A percentile compares a stretch with the other conserved stretches of the same genome.
Evolutionary conservation across 2,797 vertebrate species (phyloP).

Genomic region (Tachyglossus aculeatus): DNA sequence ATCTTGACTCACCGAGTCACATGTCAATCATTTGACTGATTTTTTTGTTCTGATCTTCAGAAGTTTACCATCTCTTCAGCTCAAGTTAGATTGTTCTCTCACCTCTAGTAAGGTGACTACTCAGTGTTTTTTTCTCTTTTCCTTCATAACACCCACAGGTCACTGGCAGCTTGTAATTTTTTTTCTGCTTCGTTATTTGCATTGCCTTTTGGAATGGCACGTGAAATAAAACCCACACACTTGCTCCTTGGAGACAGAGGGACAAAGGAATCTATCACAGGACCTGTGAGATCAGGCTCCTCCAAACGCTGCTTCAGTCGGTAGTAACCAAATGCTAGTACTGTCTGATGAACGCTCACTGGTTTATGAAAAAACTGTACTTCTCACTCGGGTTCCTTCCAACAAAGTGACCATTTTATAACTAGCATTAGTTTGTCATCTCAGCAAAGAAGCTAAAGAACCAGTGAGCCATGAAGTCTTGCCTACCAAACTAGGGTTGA

Average conservation of each 20-base stretch:
- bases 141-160: neutral
- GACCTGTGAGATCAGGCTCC: accelerated
- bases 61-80: neutral
- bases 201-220: neutral
- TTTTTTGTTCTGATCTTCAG: too few species aligned
- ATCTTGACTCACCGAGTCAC: too few species aligned
- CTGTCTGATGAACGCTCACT: neutral
- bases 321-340: neutral
- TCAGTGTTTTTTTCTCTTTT: neutral
- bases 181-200: neutral
- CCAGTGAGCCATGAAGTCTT: neutral
- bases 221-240: constrained; percentile 11
- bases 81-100: neutral
- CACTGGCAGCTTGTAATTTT: neutral
- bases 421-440: neutral
- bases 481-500: neutral
- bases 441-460: neutral
- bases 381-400: neutral
- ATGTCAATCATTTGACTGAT: too few species aligned
- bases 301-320: neutral
- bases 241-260: neutral
- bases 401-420: neutral
- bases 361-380: neutral
- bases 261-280: neutral
- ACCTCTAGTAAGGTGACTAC: neutral